These are phyloP conservation scores for Brachyrhaphis roseni DNA, from an alignment of 2,797 vertebrate species.

Conservation along the genomic window DNA sequence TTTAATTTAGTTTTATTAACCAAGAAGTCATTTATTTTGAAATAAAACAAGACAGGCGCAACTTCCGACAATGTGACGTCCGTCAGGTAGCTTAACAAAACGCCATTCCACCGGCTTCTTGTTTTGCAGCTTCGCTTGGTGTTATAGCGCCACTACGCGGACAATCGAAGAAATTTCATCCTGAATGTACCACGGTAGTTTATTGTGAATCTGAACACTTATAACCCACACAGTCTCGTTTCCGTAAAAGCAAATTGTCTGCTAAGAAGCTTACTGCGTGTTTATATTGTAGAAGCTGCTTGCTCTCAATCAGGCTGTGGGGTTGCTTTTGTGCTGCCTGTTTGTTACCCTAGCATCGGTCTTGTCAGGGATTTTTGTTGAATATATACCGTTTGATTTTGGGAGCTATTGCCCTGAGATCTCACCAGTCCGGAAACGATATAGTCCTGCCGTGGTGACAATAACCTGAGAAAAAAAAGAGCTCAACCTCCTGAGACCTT, in stretches of 20 bases:
- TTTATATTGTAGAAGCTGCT: background rate
- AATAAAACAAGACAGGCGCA: background rate
- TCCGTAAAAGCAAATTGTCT: background rate
- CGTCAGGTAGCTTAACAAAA: background rate
- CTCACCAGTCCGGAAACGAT: background rate
- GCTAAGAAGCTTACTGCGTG: no score
- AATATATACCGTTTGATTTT: background rate
- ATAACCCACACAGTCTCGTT: slow-evolving; percentile 2
- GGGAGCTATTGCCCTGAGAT: background rate
- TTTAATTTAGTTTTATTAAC: background rate
- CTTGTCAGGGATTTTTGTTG: no score
- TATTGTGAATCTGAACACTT: slow-evolving; percentile 15
- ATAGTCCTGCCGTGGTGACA: background rate
- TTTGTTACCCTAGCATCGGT: background rate
- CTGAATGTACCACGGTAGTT: slow-evolving; percentile 30
- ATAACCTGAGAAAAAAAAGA: background rate
- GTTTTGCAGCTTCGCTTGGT: slow-evolving; percentile 51
- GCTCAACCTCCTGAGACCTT: background rate
- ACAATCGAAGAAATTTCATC: slow-evolving; percentile 38
- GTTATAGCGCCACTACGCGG: slow-evolving; percentile 63
- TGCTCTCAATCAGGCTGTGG: background rate
- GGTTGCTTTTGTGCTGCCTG: background rate
- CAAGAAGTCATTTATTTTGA: slow-evolving; percentile 13
- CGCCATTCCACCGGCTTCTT: slow-evolving; percentile 48
- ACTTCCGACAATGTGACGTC: slow-evolving; percentile 32